These are phyloP conservation scores for Channallabes apus DNA, from an alignment of 2,797 vertebrate genomes.

Conservation along the genomic window DNA sequence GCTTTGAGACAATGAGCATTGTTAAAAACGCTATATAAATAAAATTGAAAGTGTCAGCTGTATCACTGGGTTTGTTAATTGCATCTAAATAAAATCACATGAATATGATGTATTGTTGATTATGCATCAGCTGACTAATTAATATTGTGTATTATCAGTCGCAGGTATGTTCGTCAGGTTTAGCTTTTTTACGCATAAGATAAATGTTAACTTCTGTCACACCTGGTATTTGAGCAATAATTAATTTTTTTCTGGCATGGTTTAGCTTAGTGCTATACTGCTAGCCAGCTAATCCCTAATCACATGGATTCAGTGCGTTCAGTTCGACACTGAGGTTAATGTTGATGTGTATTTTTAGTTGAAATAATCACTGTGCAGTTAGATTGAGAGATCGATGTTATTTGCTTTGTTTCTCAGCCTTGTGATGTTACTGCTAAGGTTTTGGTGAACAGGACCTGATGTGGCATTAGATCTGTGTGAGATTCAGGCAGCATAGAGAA, in stretches of 20 bases:
- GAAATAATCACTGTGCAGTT: neutral
- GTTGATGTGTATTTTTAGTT: neutral
- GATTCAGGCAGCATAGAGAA: slow-evolving; percentile 13
- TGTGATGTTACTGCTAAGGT: neutral
- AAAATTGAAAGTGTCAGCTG: neutral
- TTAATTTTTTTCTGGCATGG: neutral
- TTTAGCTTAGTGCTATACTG: neutral
- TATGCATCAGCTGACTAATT: neutral
- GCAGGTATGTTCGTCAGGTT: neutral
- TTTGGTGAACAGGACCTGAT: neutral
- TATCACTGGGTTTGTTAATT: neutral
- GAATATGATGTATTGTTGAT: neutral
- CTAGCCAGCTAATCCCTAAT: neutral
- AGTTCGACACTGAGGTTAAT: neutral
- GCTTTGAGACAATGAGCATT: no score
- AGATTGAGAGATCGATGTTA: neutral
- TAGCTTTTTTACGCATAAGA: neutral
- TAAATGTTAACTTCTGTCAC: neutral
- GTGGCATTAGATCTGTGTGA: slow-evolving; percentile 16
- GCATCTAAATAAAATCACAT: neutral
- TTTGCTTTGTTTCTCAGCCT: neutral
- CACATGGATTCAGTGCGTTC: neutral
- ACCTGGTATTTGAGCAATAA: neutral
- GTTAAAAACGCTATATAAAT: no score
- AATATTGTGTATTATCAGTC: neutral